Conservation (phyloP, 2,113 vertebrate species). For the Brienomyrus brachyistius region DNA sequence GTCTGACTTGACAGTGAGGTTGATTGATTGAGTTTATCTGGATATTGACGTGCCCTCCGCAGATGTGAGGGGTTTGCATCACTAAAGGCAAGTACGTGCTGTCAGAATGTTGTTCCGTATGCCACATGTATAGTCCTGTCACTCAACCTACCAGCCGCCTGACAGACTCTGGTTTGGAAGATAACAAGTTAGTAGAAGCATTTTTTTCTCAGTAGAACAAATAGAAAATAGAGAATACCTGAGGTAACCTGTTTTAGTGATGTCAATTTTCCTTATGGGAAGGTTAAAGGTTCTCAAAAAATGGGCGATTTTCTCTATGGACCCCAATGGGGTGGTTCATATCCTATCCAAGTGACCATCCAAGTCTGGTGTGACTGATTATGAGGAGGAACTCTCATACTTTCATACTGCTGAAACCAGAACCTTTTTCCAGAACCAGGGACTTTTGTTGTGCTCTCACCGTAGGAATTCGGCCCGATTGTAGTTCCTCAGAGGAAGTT, state of each 20-base stretch:
- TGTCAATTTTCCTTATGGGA: background rate
- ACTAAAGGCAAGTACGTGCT: background rate
- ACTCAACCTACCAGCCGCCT: background rate
- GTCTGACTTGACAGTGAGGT: conserved; percentile 12
- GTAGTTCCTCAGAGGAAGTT: background rate
- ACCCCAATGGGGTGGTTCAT: background rate
- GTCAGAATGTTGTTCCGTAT: background rate
- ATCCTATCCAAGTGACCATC: background rate
- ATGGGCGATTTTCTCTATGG: background rate
- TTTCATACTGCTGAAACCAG: background rate
- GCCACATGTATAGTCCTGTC: background rate
- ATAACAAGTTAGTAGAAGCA: background rate
- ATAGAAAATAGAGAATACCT: background rate
- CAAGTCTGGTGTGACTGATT: background rate
- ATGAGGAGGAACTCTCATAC: background rate
- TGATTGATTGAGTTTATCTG: conserved; percentile 2
- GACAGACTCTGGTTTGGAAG: background rate
- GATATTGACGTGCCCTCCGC: background rate
- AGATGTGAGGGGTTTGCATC: background rate
- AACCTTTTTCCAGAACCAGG: background rate
- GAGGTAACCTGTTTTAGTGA: background rate
- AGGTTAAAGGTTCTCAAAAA: background rate
- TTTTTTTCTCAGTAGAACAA: background rate
- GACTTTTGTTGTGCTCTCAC: background rate
- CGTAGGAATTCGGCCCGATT: background rate